Evolutionary conservation across 2,113 vertebrate genomes (phyloP).

Genomic region (Ciconia stormi): DNA sequence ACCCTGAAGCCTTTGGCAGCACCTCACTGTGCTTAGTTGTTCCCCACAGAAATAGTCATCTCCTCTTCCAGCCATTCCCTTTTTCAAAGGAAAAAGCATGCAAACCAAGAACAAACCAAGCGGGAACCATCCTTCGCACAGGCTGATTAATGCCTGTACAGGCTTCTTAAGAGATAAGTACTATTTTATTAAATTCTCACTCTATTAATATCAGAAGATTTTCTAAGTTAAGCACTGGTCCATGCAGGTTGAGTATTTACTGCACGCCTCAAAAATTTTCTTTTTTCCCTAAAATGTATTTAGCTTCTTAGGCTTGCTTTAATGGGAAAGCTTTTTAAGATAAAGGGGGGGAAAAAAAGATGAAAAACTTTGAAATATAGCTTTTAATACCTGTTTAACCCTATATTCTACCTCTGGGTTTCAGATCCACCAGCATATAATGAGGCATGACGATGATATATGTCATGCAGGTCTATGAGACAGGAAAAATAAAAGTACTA

Average conservation of each 20-base stretch:
- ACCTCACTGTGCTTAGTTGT: neutral
- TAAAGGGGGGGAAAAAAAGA: fast-evolving
- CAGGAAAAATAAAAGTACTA: neutral
- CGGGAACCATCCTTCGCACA: neutral
- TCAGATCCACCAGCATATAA: neutral
- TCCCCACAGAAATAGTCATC: neutral
- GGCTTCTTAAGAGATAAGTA: neutral
- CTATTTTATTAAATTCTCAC: slow-evolving; percentile 43
- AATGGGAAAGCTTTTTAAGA: neutral
- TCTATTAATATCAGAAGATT: neutral
- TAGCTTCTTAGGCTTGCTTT: neutral
- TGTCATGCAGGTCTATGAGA: neutral
- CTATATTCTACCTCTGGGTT: neutral
- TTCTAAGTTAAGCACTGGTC: neutral
- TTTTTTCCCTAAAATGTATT: neutral
- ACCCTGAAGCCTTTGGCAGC: neutral
- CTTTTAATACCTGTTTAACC: neutral
- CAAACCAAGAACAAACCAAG: neutral
- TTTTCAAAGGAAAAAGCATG: neutral
- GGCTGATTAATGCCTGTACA: neutral
- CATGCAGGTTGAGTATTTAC: neutral
- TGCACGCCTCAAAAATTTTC: neutral
- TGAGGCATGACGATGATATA: neutral
- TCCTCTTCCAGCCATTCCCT: neutral
- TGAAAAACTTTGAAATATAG: neutral